Evolutionary conservation across 2,888 invertebrate genomes (phyloP), one percentile per base, ranked within the genome.

Genomic region (Stenchaetothrips biformis): DNA sequence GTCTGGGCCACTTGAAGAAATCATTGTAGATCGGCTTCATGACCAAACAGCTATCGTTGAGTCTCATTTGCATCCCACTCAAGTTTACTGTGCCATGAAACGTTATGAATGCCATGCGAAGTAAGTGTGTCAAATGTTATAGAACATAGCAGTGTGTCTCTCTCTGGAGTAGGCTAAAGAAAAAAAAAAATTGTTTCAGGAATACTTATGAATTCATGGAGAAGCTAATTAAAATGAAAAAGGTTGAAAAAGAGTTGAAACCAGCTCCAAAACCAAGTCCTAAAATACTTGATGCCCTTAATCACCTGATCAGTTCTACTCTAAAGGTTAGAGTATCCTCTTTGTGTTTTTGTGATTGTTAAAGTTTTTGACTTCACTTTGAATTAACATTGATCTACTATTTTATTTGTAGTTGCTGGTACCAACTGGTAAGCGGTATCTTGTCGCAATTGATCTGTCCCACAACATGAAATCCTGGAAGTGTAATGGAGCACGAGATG

Each of bases 401-500:
- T 9, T 74, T 74, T 74, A 8, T 11, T 25, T 74, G 79, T 13
- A 59, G 48, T n/a, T 79, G 27, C 85, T 88, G 0, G 83, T 85
- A 79, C 85, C 87, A 4, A 88, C 88, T 2, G 84, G 84, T 48
- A 86, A 87, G 83, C 83, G 87, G 18, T 87, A 85, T 82, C 84
- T 86, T 27, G 82, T 88, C 74, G 88, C 87, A 1, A 83, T 88
- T n/a, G 88, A 88, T 83, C 86, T 88, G 7, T 86, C 87, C 59
- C 86, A 86, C 13, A 85, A 85, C 8, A 87, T 87, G 87, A 82
- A 81, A 25, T 82, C 81, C 48, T 81, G 82, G 78, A 78, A 80
- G 77, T 83, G 83, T 53, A 81, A 82, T 78, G 84, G 84, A 8
- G 82, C 83, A 80, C 49, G 81, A 81, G 21, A 82, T 83, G 78